Evolutionary conservation across 2,888 invertebrate genomes (phyloP).

Genomic region (Megalurothrips usitatus): DNA sequence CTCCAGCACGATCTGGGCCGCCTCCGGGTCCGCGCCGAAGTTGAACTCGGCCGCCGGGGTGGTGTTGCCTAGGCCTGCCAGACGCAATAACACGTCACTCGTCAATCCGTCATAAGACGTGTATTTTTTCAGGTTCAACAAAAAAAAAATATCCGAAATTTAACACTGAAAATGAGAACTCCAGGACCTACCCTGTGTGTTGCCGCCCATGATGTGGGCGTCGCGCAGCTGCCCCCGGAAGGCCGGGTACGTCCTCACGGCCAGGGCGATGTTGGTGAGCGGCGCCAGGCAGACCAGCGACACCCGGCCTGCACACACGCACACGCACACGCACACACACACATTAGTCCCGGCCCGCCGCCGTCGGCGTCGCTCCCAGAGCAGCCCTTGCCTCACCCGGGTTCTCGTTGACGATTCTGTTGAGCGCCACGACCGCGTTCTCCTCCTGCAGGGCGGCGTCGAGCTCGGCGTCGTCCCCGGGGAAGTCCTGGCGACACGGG

Average conservation of each 20-base stretch:
- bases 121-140: no score
- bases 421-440: conserved; percentile 58
- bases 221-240: conserved; percentile 61
- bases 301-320: conserved; percentile 34
- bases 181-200: conserved; percentile 61
- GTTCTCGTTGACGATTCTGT: conserved; percentile 54
- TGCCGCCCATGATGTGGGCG: conserved; percentile 75
- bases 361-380: no score
- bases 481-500: background rate
- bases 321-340: background rate
- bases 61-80: conserved; percentile 56
- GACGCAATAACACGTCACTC: conserved; percentile 28
- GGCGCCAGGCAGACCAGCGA: conserved; percentile 64
- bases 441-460: conserved; percentile 46
- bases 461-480: background rate
- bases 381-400: conserved; percentile 47
- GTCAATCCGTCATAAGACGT: conserved; percentile 34
- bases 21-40: conserved; percentile 71
- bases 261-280: conserved; percentile 73
- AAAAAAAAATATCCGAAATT: no score
- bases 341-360: no score
- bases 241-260: conserved; percentile 62
- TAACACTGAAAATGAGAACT: no score
- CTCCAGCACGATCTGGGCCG: conserved; percentile 65
- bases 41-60: conserved; percentile 69